These are phyloP conservation scores for Coelopa pilipes DNA, from an alignment of 2,888 invertebrate species.

Conservation along the genomic window DNA sequence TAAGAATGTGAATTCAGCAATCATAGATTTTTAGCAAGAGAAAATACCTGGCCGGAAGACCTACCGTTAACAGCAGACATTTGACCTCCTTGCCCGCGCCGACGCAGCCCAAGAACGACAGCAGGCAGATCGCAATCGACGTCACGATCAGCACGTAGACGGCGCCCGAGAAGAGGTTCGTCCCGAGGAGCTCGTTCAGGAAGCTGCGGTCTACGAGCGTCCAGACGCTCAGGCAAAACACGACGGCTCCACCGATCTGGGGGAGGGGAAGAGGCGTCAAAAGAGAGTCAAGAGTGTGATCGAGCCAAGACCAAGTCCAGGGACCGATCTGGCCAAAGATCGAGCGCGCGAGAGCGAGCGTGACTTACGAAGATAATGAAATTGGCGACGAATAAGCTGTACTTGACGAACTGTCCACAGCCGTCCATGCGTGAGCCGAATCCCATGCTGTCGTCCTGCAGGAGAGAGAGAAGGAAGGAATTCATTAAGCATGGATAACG, in stretches of 20 bases:
- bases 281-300: background rate
- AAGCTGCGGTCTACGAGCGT: conserved; percentile 85
- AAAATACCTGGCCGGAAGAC: conserved; percentile 52
- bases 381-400: conserved; percentile 85
- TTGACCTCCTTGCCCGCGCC: conserved; percentile 95
- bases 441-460: conserved; percentile 72
- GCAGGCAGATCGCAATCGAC: conserved; percentile 82
- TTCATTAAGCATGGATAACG: too few relatives aligned
- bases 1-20: too few relatives aligned
- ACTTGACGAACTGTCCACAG: conserved; percentile 89
- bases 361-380: conserved; percentile 86
- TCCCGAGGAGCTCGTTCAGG: conserved; percentile 85
- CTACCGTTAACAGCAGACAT: conserved; percentile 91
- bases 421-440: conserved; percentile 87
- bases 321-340: too few relatives aligned
- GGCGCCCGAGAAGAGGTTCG: conserved; percentile 87
- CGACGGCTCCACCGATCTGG: conserved; percentile 81
- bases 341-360: background rate
- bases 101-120: conserved; percentile 91
- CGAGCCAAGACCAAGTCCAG: background rate
- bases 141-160: conserved; percentile 86
- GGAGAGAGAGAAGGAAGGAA: too few relatives aligned
- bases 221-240: conserved; percentile 85
- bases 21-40: too few relatives aligned
- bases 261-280: conserved; percentile 45